Evolutionary conservation across 2,797 vertebrate species (phyloP).

Genomic region (Sebastes glaucus): DNA sequence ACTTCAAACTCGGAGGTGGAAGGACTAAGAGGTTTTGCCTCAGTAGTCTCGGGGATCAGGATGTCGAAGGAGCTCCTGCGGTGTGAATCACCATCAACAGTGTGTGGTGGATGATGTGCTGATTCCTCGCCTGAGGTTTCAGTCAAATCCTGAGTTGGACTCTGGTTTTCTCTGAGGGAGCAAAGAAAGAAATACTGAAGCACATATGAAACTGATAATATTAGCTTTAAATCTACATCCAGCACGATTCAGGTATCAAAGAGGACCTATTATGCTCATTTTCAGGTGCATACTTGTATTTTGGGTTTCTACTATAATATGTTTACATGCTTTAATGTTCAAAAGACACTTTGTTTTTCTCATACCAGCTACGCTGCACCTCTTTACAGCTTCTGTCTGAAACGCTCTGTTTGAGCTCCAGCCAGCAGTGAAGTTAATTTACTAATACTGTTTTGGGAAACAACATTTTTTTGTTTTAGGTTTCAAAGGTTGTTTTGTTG

Average conservation of each 20-base stretch:
- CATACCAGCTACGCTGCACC: too few relatives aligned
- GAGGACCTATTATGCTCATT: too few relatives aligned
- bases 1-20: conserved; percentile 37
- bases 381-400: too few relatives aligned
- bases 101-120: conserved; percentile 62
- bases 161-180: conserved; percentile 51
- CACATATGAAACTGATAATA: not conserved
- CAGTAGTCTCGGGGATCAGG: conserved; percentile 73
- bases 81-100: conserved; percentile 77
- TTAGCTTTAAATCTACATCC: not conserved
- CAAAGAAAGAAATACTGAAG: not conserved
- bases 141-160: conserved; percentile 68
- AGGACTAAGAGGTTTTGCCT: conserved; percentile 63
- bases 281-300: too few relatives aligned
- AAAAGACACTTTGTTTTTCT: too few relatives aligned
- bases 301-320: too few relatives aligned
- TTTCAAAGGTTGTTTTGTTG: not conserved
- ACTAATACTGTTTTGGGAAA: not conserved
- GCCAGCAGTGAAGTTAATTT: not conserved
- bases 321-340: too few relatives aligned
- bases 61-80: conserved; percentile 81
- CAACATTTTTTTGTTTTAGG: not conserved
- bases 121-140: conserved; percentile 35
- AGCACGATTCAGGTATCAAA: not conserved
- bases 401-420: too few relatives aligned